Evolutionary conservation across 37 sponge, comb jelly and placozoan species (phyloP).

Genomic region (Hormiphora californensis): DNA sequence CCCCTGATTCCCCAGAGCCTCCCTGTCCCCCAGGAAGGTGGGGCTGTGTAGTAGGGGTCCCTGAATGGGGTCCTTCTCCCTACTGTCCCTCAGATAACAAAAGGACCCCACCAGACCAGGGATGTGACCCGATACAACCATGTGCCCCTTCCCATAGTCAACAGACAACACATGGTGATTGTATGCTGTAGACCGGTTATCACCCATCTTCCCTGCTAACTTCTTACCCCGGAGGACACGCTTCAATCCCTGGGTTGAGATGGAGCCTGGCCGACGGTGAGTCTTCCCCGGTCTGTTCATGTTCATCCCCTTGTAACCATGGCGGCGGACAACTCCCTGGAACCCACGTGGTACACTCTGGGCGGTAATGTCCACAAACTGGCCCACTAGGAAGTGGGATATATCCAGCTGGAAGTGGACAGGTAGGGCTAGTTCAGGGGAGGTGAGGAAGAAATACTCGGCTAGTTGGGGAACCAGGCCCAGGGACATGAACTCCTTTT

Average conservation of each 20-base stretch:
- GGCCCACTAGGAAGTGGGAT: slow-evolving; percentile 32
- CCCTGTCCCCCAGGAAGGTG: slow-evolving; percentile 31
- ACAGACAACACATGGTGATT: not conserved
- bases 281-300: not conserved
- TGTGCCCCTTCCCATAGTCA: slow-evolving; percentile 48
- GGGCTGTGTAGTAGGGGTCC: slow-evolving; percentile 31
- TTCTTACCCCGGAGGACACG: slow-evolving; percentile 43
- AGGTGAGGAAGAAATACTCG: not conserved
- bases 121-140: not conserved
- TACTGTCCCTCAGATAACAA: not conserved
- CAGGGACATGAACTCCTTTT: slow-evolving; percentile 1
- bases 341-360: not conserved
- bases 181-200: not conserved
- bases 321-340: slow-evolving; percentile 24
- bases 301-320: slow-evolving; percentile 10
- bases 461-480: slow-evolving; percentile 21
- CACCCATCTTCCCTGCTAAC: slow-evolving; percentile 34
- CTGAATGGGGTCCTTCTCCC: slow-evolving; percentile 33
- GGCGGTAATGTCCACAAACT: not conserved
- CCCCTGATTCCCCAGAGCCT: not conserved
- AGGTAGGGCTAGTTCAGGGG: slow-evolving; percentile 18
- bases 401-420: slow-evolving; percentile 18
- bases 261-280: slow-evolving; percentile 42
- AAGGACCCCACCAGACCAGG: slow-evolving; percentile 32
- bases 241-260: slow-evolving; percentile 40